Evolutionary conservation across 2,797 vertebrate genomes (phyloP).

Genomic region (Cirrhinus mrigala): DNA sequence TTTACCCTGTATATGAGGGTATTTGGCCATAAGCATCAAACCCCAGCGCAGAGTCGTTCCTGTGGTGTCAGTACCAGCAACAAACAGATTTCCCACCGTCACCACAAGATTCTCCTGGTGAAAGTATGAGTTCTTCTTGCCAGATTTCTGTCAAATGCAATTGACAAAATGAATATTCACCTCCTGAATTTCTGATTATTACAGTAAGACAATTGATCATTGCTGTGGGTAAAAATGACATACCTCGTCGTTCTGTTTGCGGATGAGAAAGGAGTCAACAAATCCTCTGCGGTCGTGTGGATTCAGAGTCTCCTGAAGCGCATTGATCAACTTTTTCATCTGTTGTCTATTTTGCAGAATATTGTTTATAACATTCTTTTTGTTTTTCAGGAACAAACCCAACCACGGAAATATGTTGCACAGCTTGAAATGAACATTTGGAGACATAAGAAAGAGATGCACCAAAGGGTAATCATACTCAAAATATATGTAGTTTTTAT

Average conservation of each 20-base stretch:
- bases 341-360: neutral
- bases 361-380: conserved; percentile 13
- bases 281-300: conserved; percentile 54
- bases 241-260: conserved; percentile 55
- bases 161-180: neutral
- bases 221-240: neutral
- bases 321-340: conserved; percentile 11
- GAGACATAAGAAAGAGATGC: neutral
- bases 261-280: conserved; percentile 59
- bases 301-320: conserved; percentile 51
- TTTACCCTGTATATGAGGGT: conserved; percentile 72
- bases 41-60: neutral
- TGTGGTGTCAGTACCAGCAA: neutral
- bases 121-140: conserved; percentile 57
- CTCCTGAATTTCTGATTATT: neutral
- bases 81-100: conserved; percentile 59
- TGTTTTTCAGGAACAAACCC: conserved; percentile 33
- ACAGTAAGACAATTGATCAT: neutral
- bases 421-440: conserved; percentile 34
- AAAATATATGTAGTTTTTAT: too few relatives aligned
- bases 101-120: conserved; percentile 65
- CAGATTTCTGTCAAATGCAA: conserved; percentile 58
- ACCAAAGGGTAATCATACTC: neutral
- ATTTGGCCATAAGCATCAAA: conserved; percentile 28
- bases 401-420: conserved; percentile 54